Percentiles rank a stretch among this genome's conserved stretches.
Conservation (phyloP, 2,113 vertebrate genomes). For the Cochlearius cochlearius region DNA sequence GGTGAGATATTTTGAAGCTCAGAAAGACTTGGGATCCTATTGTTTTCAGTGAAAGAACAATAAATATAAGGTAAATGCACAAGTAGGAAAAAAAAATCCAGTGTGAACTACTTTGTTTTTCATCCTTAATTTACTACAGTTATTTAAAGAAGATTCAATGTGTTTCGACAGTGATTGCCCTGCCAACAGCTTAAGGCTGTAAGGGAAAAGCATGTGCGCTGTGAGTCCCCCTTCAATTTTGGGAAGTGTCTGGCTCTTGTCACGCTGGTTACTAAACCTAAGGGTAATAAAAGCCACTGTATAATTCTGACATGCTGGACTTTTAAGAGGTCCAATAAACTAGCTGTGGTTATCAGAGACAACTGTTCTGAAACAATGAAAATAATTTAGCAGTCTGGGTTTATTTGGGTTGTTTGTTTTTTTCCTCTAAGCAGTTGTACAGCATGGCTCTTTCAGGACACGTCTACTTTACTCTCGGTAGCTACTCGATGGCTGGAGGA, state of each 20-base stretch:
- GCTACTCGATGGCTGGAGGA: background rate
- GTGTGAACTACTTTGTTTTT: background rate
- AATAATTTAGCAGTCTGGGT: background rate
- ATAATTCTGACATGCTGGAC: background rate
- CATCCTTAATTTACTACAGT: background rate
- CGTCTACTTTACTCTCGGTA: accelerated
- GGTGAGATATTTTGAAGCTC: background rate
- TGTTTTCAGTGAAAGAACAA: background rate
- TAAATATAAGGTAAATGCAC: background rate
- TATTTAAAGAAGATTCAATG: background rate
- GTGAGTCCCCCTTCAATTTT: background rate
- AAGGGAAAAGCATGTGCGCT: background rate
- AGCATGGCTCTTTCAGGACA: background rate
- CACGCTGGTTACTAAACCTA: background rate
- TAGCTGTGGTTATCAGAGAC: background rate
- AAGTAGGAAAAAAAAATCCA: background rate
- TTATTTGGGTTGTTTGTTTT: background rate
- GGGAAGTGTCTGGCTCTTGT: background rate
- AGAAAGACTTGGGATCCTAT: background rate
- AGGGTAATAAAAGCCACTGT: background rate
- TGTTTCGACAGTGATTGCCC: background rate
- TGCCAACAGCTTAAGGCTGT: background rate
- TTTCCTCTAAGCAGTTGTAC: background rate
- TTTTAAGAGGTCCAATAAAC: background rate
- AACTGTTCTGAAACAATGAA: background rate